Evolutionary conservation across 1,140 invertebrate genomes (phyloP), one percentile per base, ranked within the genome.

Genomic region (Drosophila santomea): DNA sequence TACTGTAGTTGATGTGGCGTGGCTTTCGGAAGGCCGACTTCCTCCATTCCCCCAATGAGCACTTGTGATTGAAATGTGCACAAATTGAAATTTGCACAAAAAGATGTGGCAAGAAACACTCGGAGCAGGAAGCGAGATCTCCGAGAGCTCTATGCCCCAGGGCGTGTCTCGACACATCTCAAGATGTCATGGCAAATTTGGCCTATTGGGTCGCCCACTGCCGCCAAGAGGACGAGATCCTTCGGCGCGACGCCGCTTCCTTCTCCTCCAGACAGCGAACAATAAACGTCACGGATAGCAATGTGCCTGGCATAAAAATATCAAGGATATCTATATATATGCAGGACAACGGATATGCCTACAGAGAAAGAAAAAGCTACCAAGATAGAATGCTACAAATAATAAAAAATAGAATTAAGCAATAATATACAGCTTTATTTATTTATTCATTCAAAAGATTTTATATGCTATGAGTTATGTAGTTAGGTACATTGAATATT

Each of bases 61-160:
- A 88, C 62, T 79, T 64, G 75, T 88, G 83, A 86, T 86, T 86
- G 83, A 86, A 86, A 86, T 88, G 83, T 88, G 82, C 75, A 86
- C 83, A 86, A 86, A 88, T 86, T 88, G 83, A 86, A 86, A 86
- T 83, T 86, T 86, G 67, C 75, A 59, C 68, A 71, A 71, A 71
- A 69, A 66, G 61, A 61, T 67, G 48, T 45, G 38, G 45, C 58
- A 68, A 35, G 50, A 15, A 44, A 66, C 25, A 23, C 41, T 52
- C 32, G n/a, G 48, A 25, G 23, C 62, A 48, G 23, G 59, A 66
- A 64, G 60, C 62, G 39, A 66, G 59, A 51, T 51, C 48, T 51
- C 48, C n/a, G 28, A 51, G 48, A 51, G 48, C 48, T 44, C 23
- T 54, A 20, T 28, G 67, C 44, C 68, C 66, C 66, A 41, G 48